Evolutionary conservation across 2,888 invertebrate species (phyloP).

Genomic region (Pammene aurita): DNA sequence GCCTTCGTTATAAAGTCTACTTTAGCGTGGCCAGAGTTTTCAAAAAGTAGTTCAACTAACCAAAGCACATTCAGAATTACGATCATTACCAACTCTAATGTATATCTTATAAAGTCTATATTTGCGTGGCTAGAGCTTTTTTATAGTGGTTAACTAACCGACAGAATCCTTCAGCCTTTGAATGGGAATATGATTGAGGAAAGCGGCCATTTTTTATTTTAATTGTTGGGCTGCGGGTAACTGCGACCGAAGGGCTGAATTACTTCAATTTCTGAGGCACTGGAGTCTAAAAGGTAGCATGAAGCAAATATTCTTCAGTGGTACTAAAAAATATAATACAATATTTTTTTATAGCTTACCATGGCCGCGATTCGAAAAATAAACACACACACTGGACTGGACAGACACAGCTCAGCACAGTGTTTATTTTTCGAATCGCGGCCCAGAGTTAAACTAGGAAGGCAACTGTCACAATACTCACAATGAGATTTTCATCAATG

Average conservation of each 20-base stretch:
- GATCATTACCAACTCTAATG: neutral
- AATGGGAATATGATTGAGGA: slow-evolving; percentile 4
- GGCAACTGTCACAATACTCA: too few species aligned
- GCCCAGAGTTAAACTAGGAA: too few species aligned
- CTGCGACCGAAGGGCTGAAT: neutral
- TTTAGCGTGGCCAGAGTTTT: neutral
- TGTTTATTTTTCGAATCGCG: too few species aligned
- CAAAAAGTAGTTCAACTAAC: neutral
- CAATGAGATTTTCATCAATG: too few species aligned
- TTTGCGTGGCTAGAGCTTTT: neutral
- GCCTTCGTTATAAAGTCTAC: neutral
- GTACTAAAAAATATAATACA: too few species aligned
- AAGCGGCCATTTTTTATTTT: slow-evolving; percentile 3
- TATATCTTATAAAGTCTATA: neutral
- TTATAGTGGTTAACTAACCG: neutral
- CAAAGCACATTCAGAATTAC: neutral
- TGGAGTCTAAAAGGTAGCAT: too few species aligned
- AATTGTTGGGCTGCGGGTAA: neutral
- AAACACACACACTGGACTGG: too few species aligned
- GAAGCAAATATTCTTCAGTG: too few species aligned
- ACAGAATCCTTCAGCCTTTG: neutral
- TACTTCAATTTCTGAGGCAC: neutral
- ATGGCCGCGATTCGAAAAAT: too few species aligned
- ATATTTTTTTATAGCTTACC: too few species aligned
- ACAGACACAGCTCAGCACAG: too few species aligned